Conservation (phyloP, 2,888 invertebrate genomes). For the Drosophila ustulata region DNA sequence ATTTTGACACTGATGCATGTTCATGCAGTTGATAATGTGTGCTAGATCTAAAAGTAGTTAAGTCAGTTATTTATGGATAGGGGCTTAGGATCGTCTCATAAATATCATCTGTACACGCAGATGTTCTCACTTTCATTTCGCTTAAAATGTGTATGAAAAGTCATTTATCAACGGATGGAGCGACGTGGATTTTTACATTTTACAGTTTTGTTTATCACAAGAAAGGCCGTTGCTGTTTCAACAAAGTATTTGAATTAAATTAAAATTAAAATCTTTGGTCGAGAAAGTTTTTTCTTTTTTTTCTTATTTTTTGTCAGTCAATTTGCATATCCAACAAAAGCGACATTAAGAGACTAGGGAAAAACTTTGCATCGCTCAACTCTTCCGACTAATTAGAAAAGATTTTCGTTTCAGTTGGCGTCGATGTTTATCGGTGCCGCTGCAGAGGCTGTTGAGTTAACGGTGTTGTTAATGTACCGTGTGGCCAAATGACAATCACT, state of each 20-base stretch:
- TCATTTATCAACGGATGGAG: conserved; percentile 58
- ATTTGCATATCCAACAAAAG: conserved; percentile 72
- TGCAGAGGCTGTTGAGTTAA: conserved; percentile 52
- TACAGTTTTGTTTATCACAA: conserved; percentile 60
- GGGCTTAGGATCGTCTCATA: conserved; percentile 21
- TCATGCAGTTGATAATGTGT: not conserved
- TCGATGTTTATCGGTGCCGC: conserved; percentile 42
- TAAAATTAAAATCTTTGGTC: conserved; percentile 65
- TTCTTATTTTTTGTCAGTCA: conserved; percentile 38
- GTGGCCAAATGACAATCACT: conserved; percentile 26
- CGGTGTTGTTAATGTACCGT: conserved; percentile 64
- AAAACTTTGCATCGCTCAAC: conserved; percentile 67
- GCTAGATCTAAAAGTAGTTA: conserved; percentile 9
- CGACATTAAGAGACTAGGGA: conserved; percentile 46
- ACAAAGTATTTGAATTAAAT: conserved; percentile 74
- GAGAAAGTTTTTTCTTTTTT: conserved; percentile 67
- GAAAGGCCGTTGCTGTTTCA: conserved; percentile 58
- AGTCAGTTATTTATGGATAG: conserved; percentile 36
- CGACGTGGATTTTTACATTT: conserved; percentile 34
- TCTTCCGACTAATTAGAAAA: conserved; percentile 66
- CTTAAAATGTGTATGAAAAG: conserved; percentile 46
- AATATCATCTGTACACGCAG: conserved; percentile 25
- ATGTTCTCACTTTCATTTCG: conserved; percentile 73
- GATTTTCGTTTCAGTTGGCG: conserved; percentile 61
- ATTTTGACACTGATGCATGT: not conserved